Conservation (phyloP, 2,797 vertebrate species). For the Amphiprion clarkii region DNA sequence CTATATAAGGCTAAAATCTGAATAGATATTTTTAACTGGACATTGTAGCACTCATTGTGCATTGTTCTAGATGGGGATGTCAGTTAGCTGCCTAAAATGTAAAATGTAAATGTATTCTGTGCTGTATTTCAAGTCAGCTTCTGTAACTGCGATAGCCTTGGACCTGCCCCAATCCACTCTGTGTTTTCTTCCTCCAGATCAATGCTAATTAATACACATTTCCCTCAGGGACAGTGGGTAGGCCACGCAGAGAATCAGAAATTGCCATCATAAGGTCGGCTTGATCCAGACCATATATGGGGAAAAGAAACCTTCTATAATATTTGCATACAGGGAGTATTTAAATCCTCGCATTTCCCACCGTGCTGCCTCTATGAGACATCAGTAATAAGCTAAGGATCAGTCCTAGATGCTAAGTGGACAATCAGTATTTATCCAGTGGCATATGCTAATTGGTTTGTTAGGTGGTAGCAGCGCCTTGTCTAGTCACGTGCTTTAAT, state of each 20-base stretch:
- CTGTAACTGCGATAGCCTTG: constrained; percentile 63
- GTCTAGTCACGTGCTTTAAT: constrained; percentile 37
- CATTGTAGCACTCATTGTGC: background rate
- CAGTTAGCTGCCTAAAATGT: constrained; percentile 36
- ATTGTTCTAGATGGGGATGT: constrained; percentile 12
- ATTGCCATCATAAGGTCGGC: constrained; percentile 40
- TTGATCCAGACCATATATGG: constrained; percentile 25
- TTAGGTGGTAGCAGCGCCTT: constrained; percentile 6
- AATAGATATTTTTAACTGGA: background rate
- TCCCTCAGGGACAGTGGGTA: constrained; percentile 61
- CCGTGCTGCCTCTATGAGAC: background rate
- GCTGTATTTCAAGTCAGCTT: constrained; percentile 62
- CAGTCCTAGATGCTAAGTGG: constrained; percentile 16
- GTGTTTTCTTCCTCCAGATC: constrained; percentile 77
- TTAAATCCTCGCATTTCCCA: constrained; percentile 12
- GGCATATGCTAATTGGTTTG: constrained; percentile 23
- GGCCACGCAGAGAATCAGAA: constrained; percentile 68
- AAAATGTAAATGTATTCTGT: constrained; percentile 51
- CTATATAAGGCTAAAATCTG: background rate
- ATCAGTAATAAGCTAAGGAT: constrained; percentile 19
- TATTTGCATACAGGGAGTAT: constrained; percentile 37
- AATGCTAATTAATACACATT: constrained; percentile 81
- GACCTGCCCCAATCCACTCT: constrained; percentile 69
- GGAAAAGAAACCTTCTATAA: constrained; percentile 29
- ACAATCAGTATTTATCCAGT: constrained; percentile 15